Base-by-base conservation (phyloP, 1,140 invertebrate genomes). In the Radopholus similis region DNA sequence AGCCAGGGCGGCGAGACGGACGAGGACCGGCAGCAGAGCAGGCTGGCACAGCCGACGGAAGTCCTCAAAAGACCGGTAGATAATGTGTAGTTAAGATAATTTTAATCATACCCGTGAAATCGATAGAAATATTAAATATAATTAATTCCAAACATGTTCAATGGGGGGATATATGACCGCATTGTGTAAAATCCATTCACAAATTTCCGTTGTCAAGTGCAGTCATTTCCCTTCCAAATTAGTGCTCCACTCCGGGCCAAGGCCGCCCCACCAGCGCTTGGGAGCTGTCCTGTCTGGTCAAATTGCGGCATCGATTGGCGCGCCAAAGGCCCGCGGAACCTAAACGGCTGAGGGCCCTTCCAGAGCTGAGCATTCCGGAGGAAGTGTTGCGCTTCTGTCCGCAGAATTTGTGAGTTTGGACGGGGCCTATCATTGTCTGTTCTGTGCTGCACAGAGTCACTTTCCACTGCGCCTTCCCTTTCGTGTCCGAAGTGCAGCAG, bases 381-480 rank as follows among this genome's bases (percentile, higher is more conserved):
- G 75, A 77, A 42, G 66, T 81, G 9, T 54, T 79, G n/a, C 64
- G 77, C 23, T 82, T 83, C 40, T 63, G 73, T 37, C 71, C 69
- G 6, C 73, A 80, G 58, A 80, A 80, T 28, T 28, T 62, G 34
- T 28, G 30, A 23, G 30, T 26, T 23, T 0, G n/a, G 4, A 23
- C 9, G 15, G 15, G 9, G 47, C 15, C 9, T 47, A 8, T 47
- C 4, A 47, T 21, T 47, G 1, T 15, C 26, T 47, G n/a, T 47
- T 47, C 4, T 21, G 5, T 8, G n/a, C n/a, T 8, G n/a, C n/a
- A 8, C 40, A 64, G 81, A 6, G 35, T 80, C 13, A 66, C 70
- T 26, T 80, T 82, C 54, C 53, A 58, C 11, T 64, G 42, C 2
- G 26, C 80, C 37, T 53, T 83, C 35, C 28, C 54, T 15, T 71